Percentiles rank a stretch among this genome's conserved stretches.
Evolutionary conservation across 2,797 vertebrate species (phyloP).

Genomic region (Hoplostethus atlanticus): DNA sequence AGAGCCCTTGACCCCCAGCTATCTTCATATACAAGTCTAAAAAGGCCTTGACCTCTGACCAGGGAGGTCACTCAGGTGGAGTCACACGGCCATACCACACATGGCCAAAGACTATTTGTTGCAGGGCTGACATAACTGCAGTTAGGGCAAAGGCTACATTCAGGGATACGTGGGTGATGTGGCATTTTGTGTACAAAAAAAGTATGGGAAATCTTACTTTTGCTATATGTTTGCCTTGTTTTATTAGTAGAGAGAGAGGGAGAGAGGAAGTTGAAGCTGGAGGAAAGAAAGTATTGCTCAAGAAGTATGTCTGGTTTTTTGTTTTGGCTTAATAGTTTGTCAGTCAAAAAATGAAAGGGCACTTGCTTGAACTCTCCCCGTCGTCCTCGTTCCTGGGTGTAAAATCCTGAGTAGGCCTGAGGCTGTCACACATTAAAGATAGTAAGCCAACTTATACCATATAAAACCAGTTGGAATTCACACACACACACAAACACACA

Average conservation of each 20-base stretch:
- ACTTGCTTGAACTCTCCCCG: too few species aligned
- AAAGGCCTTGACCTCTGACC: constrained; percentile 70
- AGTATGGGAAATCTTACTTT: too few species aligned
- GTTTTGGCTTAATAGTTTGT: too few species aligned
- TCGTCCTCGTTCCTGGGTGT: not conserved
- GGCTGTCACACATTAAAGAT: not conserved
- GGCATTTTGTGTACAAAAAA: not conserved
- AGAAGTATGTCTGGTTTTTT: too few species aligned
- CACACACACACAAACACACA: constrained; percentile 16
- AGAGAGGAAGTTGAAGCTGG: too few species aligned
- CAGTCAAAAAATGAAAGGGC: too few species aligned
- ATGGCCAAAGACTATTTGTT: constrained; percentile 39
- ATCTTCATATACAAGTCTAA: constrained; percentile 68
- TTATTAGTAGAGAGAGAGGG: too few species aligned
- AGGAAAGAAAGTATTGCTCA: too few species aligned
- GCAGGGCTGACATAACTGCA: not conserved
- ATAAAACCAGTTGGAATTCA: not conserved
- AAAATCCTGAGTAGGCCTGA: not conserved
- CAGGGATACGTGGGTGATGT: constrained; percentile 1
- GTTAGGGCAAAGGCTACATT: not conserved
- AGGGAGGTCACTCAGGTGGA: constrained; percentile 51
- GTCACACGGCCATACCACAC: constrained; percentile 4
- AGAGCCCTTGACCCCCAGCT: constrained; percentile 66
- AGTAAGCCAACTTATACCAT: not conserved
- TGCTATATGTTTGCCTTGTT: too few species aligned